Base-by-base conservation (phyloP, 2,113 vertebrate genomes). In the Trachemys scripta region DNA sequence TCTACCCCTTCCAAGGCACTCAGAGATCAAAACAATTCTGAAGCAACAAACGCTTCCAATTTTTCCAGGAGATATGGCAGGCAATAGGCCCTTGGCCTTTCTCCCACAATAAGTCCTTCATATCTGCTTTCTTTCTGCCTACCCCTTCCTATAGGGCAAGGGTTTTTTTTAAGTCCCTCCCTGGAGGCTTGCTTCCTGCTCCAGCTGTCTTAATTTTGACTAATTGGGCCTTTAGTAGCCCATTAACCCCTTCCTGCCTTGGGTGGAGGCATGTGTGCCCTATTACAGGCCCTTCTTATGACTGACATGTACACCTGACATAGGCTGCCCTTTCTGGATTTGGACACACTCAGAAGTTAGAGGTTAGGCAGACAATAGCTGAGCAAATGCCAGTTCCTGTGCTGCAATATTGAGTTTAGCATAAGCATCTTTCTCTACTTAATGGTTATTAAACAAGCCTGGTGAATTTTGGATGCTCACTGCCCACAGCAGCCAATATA, bases 401-500 rank as follows among this genome's bases (percentile, higher is more conserved):
- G 22, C 54, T 88, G 38, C 11, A 10, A 78, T 16, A 10, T 54
- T 10, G 76, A 22, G 54, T 31, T 2, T 13, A 50, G 47, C 14
- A 7, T 0, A 0, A 96, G 90, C 22, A 2, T 72, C 29, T 76
- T 31, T 62, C 69, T 91, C 93, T 85, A 84, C 31, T 90, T 93
- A 95, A 90, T 90, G 54, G 53, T 22, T 42, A 4, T 88, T 93
- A 91, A 94, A 92, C 25, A 90, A 89, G 87, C n/a, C 47, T 94
- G 42, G 93, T 95, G 89, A 87, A 96, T 96, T 94, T 85, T 2
- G 4, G 42, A 87, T 93, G 72, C 93, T 65, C 20, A 8, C 84
- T 95, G 85, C 88, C 94, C 87, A 20, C 57, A 91, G 85, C 84
- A 93, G 87, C 92, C 47, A 20, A 93, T 95, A 93, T 92, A 85